Evolutionary conservation across 2,888 invertebrate species (phyloP).

Genomic region (Chorisops tibialis): DNA sequence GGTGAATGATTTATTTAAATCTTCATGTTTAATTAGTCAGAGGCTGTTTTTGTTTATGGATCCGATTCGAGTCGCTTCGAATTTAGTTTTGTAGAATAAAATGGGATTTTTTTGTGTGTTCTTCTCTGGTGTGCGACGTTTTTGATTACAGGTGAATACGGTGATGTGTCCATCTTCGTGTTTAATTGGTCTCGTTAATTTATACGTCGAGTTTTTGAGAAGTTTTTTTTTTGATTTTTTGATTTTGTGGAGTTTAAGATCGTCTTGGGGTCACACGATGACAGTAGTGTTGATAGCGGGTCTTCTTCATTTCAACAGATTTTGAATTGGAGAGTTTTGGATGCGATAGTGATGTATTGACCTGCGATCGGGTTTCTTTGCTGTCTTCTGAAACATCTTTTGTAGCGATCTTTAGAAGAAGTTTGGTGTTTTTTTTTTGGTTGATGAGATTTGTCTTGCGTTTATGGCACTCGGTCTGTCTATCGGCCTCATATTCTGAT

Average conservation of each 20-base stretch:
- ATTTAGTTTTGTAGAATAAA: background rate
- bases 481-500: conserved; percentile 10
- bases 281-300: conserved; percentile 21
- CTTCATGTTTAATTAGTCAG: conserved; percentile 33
- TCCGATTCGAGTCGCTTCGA: background rate
- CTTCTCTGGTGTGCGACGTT: too few species aligned
- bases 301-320: conserved; percentile 31
- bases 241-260: background rate
- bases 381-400: background rate
- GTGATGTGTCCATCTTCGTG: conserved; percentile 17
- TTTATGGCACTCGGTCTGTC: background rate
- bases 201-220: conserved; percentile 25
- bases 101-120: too few species aligned
- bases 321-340: background rate
- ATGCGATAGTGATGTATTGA: conserved; percentile 16
- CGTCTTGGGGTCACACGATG: conserved; percentile 10
- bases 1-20: conserved; percentile 31
- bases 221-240: background rate
- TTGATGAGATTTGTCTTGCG: background rate
- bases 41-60: conserved; percentile 23
- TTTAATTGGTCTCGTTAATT: conserved; percentile 34
- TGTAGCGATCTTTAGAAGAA: background rate
- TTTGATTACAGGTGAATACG: background rate
- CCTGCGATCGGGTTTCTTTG: background rate
- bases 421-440: background rate